Evolutionary conservation across 2,888 invertebrate species (phyloP), one percentile per base, ranked within the genome.

Genomic region (Eucera pruinosa): DNA sequence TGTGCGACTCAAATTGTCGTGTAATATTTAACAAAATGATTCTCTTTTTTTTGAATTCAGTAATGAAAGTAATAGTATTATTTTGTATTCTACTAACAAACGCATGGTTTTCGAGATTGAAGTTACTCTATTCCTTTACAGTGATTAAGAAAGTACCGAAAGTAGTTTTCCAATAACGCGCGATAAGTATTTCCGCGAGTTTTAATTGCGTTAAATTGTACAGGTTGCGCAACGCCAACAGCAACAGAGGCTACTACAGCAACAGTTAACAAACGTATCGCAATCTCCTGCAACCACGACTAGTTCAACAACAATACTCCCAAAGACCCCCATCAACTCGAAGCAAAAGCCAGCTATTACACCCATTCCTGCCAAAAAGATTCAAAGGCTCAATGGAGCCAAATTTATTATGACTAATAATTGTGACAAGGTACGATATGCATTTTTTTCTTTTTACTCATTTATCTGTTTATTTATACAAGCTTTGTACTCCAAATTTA

Each of bases 161-260:
- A 36, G 15, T 13, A 18, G 15, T 60, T 60, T 15, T 69, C 13
- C 15, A 3, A 33, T 6, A 20, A n/a, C n/a, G 0, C 23, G 23
- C 18, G 20, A 1, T 23, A 36, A 54, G 13, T 41, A 20, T 6
- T 11, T 39, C 23, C 1, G 3, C 13, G n/a, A 0, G 3, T 36
- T 13, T 48, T 33, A 43, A 25, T 65, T 20, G 6, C 47, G 6
- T 20, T 48, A 9, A n/a, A 13, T 25, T 43, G 13, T 25, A 54
- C 88, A 95, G 95, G 95, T 95, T 73, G 95, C 95, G 0, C 96
- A 96, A 86, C 94, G 96, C 1, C 96, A 96, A 87, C 95, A 95
- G 86, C 94, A 94, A 78, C 93, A 94, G 86, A 94, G 95, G 70
- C 89, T 94, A 55, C 93, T 94, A 52, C 94, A 94, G 83, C 94